These are phyloP conservation scores for Cavia porcellus DNA, from an alignment of 2,113 vertebrate genomes.

Conservation along the genomic window DNA sequence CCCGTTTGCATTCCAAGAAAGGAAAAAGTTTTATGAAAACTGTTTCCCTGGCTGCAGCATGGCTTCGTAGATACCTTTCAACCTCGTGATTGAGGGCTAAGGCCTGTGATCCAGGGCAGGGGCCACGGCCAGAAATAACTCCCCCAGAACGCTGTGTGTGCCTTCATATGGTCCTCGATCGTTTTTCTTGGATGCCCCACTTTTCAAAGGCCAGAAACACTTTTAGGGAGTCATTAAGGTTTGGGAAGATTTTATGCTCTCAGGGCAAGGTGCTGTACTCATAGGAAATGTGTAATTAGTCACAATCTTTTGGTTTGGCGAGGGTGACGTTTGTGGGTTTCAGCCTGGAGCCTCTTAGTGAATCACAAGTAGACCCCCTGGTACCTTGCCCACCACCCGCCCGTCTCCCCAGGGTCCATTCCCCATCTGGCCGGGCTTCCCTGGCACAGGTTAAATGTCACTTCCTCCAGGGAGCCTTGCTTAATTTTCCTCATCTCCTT, in stretches of 20 bases:
- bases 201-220: conserved; percentile 84
- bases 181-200: conserved; percentile 86
- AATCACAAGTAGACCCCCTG: background rate
- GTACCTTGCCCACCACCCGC: background rate
- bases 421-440: background rate
- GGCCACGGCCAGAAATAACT: conserved; percentile 76
- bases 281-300: conserved; percentile 61
- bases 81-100: conserved; percentile 78
- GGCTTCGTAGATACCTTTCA: conserved; percentile 81
- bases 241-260: conserved; percentile 84
- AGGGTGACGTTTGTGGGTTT: background rate
- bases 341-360: background rate
- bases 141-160: conserved; percentile 73
- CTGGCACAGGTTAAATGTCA: too few species aligned
- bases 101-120: conserved; percentile 66
- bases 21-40: conserved; percentile 73
- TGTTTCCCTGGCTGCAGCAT: conserved; percentile 72
- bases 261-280: conserved; percentile 80
- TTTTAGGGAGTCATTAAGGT: conserved; percentile 83
- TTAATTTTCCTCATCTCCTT: background rate
- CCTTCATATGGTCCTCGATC: conserved; percentile 79
- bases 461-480: background rate
- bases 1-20: conserved; percentile 74
- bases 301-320: conserved; percentile 55
- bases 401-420: background rate